Evolutionary conservation across 1,140 invertebrate genomes (phyloP).

Genomic region (Aethina tumida): DNA sequence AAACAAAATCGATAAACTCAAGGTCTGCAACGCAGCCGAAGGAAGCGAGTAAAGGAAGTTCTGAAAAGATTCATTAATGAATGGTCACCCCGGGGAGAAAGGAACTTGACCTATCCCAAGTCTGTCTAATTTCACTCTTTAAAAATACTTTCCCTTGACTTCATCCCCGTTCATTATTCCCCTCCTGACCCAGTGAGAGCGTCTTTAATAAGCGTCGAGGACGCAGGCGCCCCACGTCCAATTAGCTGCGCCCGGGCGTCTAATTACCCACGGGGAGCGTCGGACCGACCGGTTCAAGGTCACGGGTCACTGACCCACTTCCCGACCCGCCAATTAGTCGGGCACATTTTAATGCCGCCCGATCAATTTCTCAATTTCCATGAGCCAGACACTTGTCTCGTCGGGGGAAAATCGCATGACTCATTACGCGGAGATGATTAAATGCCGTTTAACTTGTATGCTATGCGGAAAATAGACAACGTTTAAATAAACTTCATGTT

Average conservation of each 20-base stretch:
- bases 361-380: too few relatives aligned
- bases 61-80: too few relatives aligned
- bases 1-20: constrained; percentile 1
- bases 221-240: constrained; percentile 28
- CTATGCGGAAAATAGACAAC: too few relatives aligned
- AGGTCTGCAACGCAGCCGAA: background rate
- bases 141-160: constrained; percentile 34
- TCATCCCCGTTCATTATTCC: constrained; percentile 33
- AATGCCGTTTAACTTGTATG: too few relatives aligned
- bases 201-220: constrained; percentile 29
- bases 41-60: too few relatives aligned
- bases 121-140: constrained; percentile 34
- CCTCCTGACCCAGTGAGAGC: constrained; percentile 31
- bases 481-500: too few relatives aligned
- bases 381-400: too few relatives aligned
- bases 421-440: too few relatives aligned
- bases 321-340: too few relatives aligned
- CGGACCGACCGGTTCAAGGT: constrained; percentile 27
- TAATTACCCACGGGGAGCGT: constrained; percentile 33
- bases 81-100: constrained; percentile 13
- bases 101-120: constrained; percentile 28
- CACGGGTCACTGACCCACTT: constrained; percentile 20
- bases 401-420: too few relatives aligned
- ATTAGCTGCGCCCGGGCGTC: constrained; percentile 30
- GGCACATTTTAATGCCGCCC: too few relatives aligned